A percentile compares a stretch with the other conserved stretches of the same genome.
These are phyloP conservation scores for Thelaira solivaga DNA, from an alignment of 2,888 invertebrate genomes.

Conservation along the genomic window DNA sequence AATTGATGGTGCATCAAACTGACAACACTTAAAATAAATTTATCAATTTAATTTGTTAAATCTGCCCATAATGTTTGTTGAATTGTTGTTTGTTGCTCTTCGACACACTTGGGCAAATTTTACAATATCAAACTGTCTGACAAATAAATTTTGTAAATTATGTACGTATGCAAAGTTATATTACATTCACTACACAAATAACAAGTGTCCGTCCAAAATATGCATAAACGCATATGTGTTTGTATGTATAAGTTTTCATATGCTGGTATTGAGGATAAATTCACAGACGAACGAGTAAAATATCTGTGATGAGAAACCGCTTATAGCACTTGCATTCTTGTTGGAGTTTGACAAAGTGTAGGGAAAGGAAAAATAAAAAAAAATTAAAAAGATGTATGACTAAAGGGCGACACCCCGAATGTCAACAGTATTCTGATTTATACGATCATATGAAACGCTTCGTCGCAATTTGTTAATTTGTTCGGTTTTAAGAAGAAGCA, in stretches of 20 bases:
- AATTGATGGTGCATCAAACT: slow-evolving; percentile 22
- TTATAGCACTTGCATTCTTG: not conserved
- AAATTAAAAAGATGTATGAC: slow-evolving; percentile 62
- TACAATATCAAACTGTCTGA: slow-evolving; percentile 50
- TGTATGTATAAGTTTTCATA: slow-evolving; percentile 28
- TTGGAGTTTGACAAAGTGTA: not conserved
- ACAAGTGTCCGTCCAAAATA: not conserved
- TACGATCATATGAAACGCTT: slow-evolving; percentile 76
- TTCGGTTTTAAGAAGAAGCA: slow-evolving; percentile 28
- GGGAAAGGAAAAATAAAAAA: not conserved
- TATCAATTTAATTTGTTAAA: slow-evolving; percentile 40
- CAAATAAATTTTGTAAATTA: slow-evolving; percentile 30
- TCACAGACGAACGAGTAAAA: slow-evolving; percentile 53
- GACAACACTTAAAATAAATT: slow-evolving; percentile 37
- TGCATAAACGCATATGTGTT: no score
- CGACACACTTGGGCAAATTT: slow-evolving; percentile 48
- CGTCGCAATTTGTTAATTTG: slow-evolving; percentile 76
- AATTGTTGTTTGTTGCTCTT: not conserved
- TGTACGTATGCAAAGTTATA: not conserved
- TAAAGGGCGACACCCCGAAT: slow-evolving; percentile 68
- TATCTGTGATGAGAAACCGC: slow-evolving; percentile 49
- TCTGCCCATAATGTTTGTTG: slow-evolving; percentile 44
- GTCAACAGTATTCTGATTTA: slow-evolving; percentile 76
- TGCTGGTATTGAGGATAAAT: slow-evolving; percentile 54
- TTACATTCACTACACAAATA: not conserved